Base-by-base conservation (phyloP, 2,113 vertebrate genomes). In the Eudyptes chrysolophus region DNA sequence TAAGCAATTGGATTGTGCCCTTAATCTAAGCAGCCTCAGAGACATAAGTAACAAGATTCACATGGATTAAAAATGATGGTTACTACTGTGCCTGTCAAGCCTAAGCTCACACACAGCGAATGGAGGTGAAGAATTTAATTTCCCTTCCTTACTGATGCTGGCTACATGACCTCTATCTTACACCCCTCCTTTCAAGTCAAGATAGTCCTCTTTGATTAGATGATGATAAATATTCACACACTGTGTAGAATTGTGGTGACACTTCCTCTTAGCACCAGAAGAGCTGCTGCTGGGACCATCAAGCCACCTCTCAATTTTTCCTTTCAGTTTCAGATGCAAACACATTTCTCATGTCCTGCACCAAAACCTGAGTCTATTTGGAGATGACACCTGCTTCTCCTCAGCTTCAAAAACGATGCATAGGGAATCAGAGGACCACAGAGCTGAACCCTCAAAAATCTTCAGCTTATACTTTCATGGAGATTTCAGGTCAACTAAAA, bases 401-500 rank as follows among this genome's bases (percentile, higher is more conserved):
- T 92, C 84, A 87, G 71, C 64, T 48, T 86, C 60, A 38, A 26
- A 71, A 58, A 8, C 0, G 7, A 76, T 8, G 21, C 51, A 46
- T 8, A 81, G 76, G 80, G 78, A 79, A 95, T 75, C 42, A 68
- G 66, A 81, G 71, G 64, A 88, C 70, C 57, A 85, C 64, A 71
- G 78, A 93, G 64, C 89, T 89, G 92, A 95, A 78, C 49, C 25
- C 68, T 68, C 76, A 51, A 60, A 82, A 76, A 34, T 61, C 52
- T 92, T 94, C 58, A 90, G 92, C 84, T 94, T 92, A 88, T 82
- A 70, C 42, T 80, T 71, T 32, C 36, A 64, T 9, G 16, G 84
- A 95, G 70, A 89, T 85, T 91, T 93, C 94, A 97, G 94, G 75
- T 87, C 79, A 92, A 90, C 78, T 85, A 40, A 85, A 92, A 87